Base-by-base conservation (phyloP, 2,113 vertebrate genomes). In the Pseudopipra pipra region DNA sequence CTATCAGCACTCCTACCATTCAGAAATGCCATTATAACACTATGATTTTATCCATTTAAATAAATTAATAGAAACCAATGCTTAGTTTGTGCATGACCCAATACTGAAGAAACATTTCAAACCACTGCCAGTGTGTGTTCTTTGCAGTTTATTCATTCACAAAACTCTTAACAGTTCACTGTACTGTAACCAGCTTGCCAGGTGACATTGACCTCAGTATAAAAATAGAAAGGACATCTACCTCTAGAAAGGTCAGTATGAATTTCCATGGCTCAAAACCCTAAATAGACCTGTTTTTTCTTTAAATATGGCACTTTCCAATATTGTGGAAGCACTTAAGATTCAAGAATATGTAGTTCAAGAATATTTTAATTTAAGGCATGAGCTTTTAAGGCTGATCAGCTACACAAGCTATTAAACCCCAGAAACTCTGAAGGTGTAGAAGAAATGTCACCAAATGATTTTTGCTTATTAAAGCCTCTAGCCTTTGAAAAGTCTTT, bases 71-170 rank as follows among this genome's bases (percentile, higher is more conserved):
- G 71, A 87, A 89, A 55, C n/a, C 2, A 12, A 41, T 24, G 28
- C 44, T 85, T 85, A 52, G 12, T 79, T 90, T 88, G 46, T 56
- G 33, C 22, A 25, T 76, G 74, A 82, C 33, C 68, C 37, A 71
- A 14, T 59, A 49, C 37, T 22, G 49, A 75, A 85, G 35, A 55
- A 89, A 46, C 52, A n/a, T 37, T 68, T 94, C 49, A 85, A 90
- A 58, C 9, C 18, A 82, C 81, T n/a, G 66, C 44, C 46, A n/a
- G 44, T 11, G 21, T 63, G 41, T 67, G 49, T 85, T 55, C 54
- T 94, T 56, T 93, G 67, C 86, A 90, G 90, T 86, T 95, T 93
- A 94, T 70, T 97, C 85, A 96, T 94, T 96, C 95, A 97, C 85
- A 85, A 90, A 94, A 73, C 78, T 55, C 43, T 72, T 66, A 82